Percentiles rank a stretch among this genome's conserved stretches.
Evolutionary conservation across 2,797 vertebrate genomes (phyloP).

Genomic region (Lophotriccus pileatus): DNA sequence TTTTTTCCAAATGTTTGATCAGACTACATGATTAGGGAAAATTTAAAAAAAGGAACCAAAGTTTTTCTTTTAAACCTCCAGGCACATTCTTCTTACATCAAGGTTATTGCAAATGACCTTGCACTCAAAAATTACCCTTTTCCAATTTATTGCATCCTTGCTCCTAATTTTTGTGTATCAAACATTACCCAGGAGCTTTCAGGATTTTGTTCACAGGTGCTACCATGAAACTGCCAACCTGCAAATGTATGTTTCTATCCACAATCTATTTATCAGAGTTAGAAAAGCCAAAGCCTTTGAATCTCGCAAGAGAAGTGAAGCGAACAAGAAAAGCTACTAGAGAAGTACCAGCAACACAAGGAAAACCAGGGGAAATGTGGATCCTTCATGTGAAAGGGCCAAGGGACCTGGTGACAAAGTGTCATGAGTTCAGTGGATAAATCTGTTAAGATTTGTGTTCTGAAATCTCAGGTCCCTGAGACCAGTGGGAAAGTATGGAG

Average conservation of each 20-base stretch:
- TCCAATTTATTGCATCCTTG: background rate
- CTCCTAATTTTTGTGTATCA: background rate
- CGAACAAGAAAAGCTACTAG: background rate
- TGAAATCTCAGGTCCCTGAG: background rate
- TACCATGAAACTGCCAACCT: background rate
- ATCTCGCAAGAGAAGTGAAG: background rate
- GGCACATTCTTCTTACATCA: background rate
- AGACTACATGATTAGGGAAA: background rate
- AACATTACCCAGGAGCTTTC: background rate
- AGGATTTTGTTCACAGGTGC: background rate
- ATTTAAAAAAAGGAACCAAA: background rate
- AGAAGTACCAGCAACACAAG: background rate
- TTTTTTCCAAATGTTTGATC: background rate
- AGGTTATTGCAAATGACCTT: background rate
- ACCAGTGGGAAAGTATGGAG: background rate
- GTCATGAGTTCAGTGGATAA: background rate
- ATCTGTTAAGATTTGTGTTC: background rate
- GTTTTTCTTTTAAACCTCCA: background rate
- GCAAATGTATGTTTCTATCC: background rate
- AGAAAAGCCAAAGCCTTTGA: background rate
- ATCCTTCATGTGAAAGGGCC: background rate
- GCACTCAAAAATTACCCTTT: background rate
- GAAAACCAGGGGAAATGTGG: background rate
- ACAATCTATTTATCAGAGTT: background rate
- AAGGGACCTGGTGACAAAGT: background rate